A percentile compares a stretch with the other conserved stretches of the same genome.
Evolutionary conservation across 1,140 invertebrate species (phyloP).

Genomic region (Cylas formicarius): DNA sequence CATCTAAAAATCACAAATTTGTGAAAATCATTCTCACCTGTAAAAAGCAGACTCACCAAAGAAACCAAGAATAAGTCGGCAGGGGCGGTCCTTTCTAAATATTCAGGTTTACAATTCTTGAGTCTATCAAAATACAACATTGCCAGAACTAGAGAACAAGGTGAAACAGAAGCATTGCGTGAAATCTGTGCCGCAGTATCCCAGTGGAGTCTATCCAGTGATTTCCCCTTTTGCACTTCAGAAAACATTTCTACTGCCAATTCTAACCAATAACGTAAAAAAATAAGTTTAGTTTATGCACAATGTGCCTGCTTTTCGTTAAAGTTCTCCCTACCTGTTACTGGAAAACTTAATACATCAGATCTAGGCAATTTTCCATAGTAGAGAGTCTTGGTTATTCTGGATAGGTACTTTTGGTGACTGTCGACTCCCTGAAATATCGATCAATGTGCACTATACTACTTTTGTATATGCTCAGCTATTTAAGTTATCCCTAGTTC

Average conservation of each 20-base stretch:
- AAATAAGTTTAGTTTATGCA: conserved; percentile 6
- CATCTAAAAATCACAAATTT: conserved; percentile 57
- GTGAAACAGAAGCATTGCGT: conserved; percentile 75
- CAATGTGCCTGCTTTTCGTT: background rate
- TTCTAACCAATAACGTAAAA: too few species aligned
- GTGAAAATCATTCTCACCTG: background rate
- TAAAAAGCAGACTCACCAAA: conserved; percentile 56
- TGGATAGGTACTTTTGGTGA: conserved; percentile 65
- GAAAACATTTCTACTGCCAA: conserved; percentile 76
- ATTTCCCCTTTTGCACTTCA: conserved; percentile 57
- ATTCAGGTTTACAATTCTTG: conserved; percentile 71
- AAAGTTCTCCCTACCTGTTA: conserved; percentile 57
- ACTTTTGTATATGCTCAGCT: conserved; percentile 1
- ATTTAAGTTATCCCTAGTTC: background rate
- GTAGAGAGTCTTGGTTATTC: conserved; percentile 79
- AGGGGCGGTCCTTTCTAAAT: conserved; percentile 70
- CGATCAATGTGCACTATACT: conserved; percentile 11
- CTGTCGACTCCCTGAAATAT: conserved; percentile 54
- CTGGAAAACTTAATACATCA: conserved; percentile 66
- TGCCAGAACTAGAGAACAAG: conserved; percentile 74
- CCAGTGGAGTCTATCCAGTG: conserved; percentile 70
- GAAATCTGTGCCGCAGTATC: conserved; percentile 72
- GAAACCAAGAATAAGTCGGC: conserved; percentile 89
- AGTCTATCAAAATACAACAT: conserved; percentile 82
- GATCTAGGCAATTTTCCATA: conserved; percentile 68